Evolutionary conservation across 2,888 invertebrate genomes (phyloP).

Genomic region (Lordiphosa andalusiaca): DNA sequence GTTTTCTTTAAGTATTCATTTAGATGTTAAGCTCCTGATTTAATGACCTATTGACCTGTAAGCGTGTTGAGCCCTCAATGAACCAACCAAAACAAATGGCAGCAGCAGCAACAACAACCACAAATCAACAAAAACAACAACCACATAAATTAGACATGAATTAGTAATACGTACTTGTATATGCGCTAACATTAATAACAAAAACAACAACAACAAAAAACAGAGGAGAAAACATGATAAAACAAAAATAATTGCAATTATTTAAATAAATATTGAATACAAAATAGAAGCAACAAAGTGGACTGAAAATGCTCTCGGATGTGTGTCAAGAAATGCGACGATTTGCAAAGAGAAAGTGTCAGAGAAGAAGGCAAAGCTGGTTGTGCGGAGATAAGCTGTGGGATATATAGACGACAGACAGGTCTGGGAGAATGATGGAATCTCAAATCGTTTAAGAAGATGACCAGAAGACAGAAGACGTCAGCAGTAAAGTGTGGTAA

Average conservation of each 20-base stretch:
- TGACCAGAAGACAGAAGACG: too few relatives aligned
- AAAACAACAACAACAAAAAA: slow-evolving; percentile 9
- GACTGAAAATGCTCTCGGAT: too few relatives aligned
- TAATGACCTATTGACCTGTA: slow-evolving; percentile 27
- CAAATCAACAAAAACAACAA: slow-evolving; percentile 17
- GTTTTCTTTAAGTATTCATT: slow-evolving; percentile 54
- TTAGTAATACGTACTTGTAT: slow-evolving; percentile 34
- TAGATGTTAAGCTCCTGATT: slow-evolving; percentile 51
- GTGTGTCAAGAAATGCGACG: too few relatives aligned
- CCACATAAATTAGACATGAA: slow-evolving; percentile 39
- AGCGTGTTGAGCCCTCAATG: slow-evolving; percentile 27
- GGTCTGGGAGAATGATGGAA: too few relatives aligned
- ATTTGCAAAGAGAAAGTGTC: too few relatives aligned
- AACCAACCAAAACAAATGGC: slow-evolving; percentile 24
- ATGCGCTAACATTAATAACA: slow-evolving; percentile 28
- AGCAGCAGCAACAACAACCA: slow-evolving; percentile 15
- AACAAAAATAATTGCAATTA: slow-evolving; percentile 59
- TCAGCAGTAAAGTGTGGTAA: too few relatives aligned
- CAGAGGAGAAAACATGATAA: slow-evolving; percentile 30
- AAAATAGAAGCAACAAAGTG: slow-evolving; percentile 14
- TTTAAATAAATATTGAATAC: slow-evolving; percentile 72
- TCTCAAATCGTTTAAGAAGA: too few relatives aligned
- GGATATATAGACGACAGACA: too few relatives aligned
- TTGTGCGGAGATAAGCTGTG: too few relatives aligned
- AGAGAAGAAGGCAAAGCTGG: too few relatives aligned